These are phyloP conservation scores for Bedellia somnulentella DNA, from an alignment of 2,888 invertebrate species.

Conservation along the genomic window DNA sequence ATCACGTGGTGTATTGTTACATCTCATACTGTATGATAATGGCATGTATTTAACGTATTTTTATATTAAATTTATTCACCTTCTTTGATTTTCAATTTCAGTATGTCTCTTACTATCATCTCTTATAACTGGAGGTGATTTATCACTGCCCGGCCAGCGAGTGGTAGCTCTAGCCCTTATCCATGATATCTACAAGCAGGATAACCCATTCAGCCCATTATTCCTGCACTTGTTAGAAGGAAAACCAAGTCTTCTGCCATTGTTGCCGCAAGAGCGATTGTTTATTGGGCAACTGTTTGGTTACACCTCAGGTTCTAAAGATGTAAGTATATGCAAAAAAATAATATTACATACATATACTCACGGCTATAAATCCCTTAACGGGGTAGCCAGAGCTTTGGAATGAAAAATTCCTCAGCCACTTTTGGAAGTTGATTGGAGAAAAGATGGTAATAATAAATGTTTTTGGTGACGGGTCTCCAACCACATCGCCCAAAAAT, in stretches of 20 bases:
- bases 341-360: too few species aligned
- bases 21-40: neutral
- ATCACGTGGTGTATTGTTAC: neutral
- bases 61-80: neutral
- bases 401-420: too few species aligned
- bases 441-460: too few species aligned
- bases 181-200: slow-evolving; percentile 41
- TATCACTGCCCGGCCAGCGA: slow-evolving; percentile 45
- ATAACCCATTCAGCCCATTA: slow-evolving; percentile 44
- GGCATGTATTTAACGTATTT: neutral
- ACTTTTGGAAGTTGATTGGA: too few species aligned
- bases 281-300: slow-evolving; percentile 73
- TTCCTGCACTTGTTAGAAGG: slow-evolving; percentile 44
- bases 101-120: slow-evolving; percentile 49
- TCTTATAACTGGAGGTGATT: slow-evolving; percentile 44
- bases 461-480: too few species aligned
- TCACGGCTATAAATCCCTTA: too few species aligned
- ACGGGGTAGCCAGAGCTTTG: too few species aligned
- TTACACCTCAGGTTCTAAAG: slow-evolving; percentile 68
- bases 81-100: too few species aligned
- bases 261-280: slow-evolving; percentile 66
- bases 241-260: slow-evolving; percentile 32
- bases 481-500: too few species aligned
- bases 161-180: slow-evolving; percentile 44
- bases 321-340: slow-evolving; percentile 58